Base-by-base conservation (phyloP, 2,888 invertebrate genomes). In the Drosophila diplacantha region DNA sequence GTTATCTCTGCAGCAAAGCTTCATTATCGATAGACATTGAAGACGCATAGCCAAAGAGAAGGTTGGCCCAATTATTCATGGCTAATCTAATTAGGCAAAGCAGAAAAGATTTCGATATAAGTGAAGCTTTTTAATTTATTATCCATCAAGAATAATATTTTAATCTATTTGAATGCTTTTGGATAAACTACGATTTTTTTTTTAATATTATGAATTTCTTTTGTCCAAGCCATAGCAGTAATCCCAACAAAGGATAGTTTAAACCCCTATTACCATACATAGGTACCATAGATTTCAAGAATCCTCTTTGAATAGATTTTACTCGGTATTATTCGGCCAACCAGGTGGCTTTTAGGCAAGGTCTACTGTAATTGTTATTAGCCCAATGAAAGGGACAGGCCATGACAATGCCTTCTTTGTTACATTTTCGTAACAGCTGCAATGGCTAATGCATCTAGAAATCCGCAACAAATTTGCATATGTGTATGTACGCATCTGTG, bases 21-120 rank as follows among this genome's bases (percentile, higher is more conserved):
- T 50, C 24, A 31, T 12, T 41, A 60, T 49, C 29, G 29, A 59
- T 32, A 50, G 16, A 61, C 43, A 61, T 50, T 60, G 31, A 14
- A 35, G 31, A 43, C 20, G 26, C 26, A 7, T 20, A 49, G n/a
- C n/a, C 22, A 9, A 26, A 31, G 22, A 3, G 31, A 52, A 32
- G 14, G 32, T n/a, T 52, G 52, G 22, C 34, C 57, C 22, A 55
- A 41, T 29, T 29, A 26, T 11, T 29, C n/a, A 3, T 34, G 34
- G 26, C 18, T 47, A 53, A 53, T n/a, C 46, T 11, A 53, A 46
- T 16, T 26, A 44, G 16, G 5, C 3, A 20, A 43, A 12, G 12
- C 11, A 26, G 41, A 16, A 6, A 11, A 11, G 1, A 14, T 18
- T 29, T 44, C 4, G 3, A 29, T 24, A 6, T 9, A 41, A 24